These are phyloP conservation scores for Cerceris rybyensis DNA, from an alignment of 2,888 invertebrate genomes.

Conservation along the genomic window DNA sequence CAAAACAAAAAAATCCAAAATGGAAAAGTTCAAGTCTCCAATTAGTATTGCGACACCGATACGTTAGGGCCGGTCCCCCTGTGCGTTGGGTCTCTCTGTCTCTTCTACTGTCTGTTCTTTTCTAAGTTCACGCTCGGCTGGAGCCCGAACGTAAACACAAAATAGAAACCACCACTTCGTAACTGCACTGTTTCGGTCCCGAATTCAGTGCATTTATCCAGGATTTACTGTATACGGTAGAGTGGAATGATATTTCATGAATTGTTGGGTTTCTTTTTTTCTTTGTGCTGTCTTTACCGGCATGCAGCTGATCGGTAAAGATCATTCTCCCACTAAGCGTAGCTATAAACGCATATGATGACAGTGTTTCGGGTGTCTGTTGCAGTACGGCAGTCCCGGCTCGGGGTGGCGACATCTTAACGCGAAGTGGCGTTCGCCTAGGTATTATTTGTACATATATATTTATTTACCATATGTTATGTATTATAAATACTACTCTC, in stretches of 20 bases:
- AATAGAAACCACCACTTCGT: no score
- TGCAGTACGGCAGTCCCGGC: conserved; percentile 96
- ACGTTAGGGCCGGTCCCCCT: no score
- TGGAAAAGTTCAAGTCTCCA: no score
- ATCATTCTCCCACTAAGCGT: conserved; percentile 36
- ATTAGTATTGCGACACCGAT: no score
- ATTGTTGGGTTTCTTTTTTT: not conserved
- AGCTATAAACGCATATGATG: conserved; percentile 70
- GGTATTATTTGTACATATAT: conserved; percentile 76
- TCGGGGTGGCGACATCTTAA: conserved; percentile 92
- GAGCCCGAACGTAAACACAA: no score
- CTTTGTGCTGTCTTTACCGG: conserved; percentile 50
- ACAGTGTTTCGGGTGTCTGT: conserved; percentile 82
- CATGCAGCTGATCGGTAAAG: conserved; percentile 56
- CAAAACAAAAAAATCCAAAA: no score
- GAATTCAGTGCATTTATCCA: no score
- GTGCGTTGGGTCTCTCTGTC: no score
- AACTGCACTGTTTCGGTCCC: no score
- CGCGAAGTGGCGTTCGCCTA: conserved; percentile 83
- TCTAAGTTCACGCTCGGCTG: no score
- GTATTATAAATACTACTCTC: conserved; percentile 44
- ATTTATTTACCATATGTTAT: conserved; percentile 52
- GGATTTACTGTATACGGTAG: no score
- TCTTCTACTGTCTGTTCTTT: no score
- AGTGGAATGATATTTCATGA: not conserved